A percentile compares a stretch with the other conserved stretches of the same genome.
Evolutionary conservation across 2,113 vertebrate genomes (phyloP).

Genomic region (human (Homo sapiens)): DNA sequence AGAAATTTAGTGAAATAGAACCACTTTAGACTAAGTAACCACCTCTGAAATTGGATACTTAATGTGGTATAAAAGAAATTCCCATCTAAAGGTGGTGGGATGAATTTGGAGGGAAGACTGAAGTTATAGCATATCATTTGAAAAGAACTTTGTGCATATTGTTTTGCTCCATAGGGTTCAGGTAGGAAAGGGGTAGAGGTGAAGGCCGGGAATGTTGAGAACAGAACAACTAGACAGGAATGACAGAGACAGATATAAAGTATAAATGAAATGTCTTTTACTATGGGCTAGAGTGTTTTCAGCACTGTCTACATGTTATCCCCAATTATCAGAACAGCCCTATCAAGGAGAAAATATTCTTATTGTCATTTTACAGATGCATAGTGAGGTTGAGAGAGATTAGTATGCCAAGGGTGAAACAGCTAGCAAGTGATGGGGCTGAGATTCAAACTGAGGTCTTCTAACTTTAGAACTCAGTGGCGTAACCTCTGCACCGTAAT

Average conservation of each 20-base stretch:
- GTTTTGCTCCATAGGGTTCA: neutral
- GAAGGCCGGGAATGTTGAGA: neutral
- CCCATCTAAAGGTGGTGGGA: neutral
- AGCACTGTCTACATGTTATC: neutral
- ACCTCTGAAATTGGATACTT: slow-evolving; percentile 57
- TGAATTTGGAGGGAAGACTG: slow-evolving; percentile 2
- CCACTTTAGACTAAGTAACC: neutral
- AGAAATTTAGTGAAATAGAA: slow-evolving; percentile 62
- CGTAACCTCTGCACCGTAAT: neutral
- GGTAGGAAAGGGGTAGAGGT: neutral
- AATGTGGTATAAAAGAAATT: slow-evolving; percentile 56
- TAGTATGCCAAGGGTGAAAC: neutral
- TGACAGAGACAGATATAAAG: neutral
- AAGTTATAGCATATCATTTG: neutral
- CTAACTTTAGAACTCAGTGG: neutral
- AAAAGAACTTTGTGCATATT: neutral
- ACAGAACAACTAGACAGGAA: neutral
- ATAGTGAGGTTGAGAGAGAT: neutral
- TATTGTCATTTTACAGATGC: neutral
- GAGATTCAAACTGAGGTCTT: neutral
- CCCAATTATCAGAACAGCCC: neutral
- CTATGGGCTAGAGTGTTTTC: neutral
- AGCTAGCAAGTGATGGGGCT: neutral
- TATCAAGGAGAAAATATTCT: neutral
- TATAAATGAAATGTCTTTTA: neutral